Percentiles rank a stretch among this genome's conserved stretches.
Evolutionary conservation across 2,113 vertebrate species (phyloP).

Genomic region (Nicator chloris): DNA sequence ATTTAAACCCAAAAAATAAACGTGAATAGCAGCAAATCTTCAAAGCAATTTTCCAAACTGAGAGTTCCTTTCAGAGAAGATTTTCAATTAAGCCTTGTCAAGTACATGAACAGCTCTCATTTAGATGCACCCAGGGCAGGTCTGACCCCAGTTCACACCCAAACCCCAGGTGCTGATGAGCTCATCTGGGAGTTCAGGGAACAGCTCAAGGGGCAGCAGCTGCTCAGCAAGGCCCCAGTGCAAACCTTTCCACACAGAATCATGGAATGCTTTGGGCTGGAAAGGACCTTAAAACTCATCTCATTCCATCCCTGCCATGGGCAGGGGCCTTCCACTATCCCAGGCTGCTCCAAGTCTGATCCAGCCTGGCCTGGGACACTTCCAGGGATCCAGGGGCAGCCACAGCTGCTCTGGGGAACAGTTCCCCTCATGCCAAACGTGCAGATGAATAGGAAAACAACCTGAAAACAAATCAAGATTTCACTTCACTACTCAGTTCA

Average conservation of each 20-base stretch:
- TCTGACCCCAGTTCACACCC: not conserved
- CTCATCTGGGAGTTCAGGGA: not conserved
- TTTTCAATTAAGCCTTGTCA: not conserved
- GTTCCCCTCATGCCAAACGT: fast-evolving
- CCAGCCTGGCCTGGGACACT: not conserved
- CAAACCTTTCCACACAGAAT: not conserved
- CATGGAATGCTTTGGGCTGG: not conserved
- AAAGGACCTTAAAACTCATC: not conserved
- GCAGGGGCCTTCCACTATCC: not conserved
- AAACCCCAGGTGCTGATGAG: not conserved
- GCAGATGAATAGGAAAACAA: not conserved
- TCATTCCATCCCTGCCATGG: fast-evolving
- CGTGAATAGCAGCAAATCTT: not conserved
- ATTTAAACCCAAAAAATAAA: not conserved
- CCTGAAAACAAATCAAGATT: not conserved
- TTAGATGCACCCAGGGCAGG: not conserved
- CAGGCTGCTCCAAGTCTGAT: not conserved
- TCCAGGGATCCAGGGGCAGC: not conserved
- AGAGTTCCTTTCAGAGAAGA: not conserved
- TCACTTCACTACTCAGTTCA: not conserved
- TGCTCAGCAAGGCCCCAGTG: not conserved
- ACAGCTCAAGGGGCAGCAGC: not conserved
- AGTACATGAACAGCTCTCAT: not conserved
- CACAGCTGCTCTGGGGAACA: not conserved
- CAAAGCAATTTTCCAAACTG: not conserved